Evolutionary conservation across 1,140 invertebrate genomes (phyloP), one percentile per base, ranked within the genome.

Genomic region (Formica exsecta): DNA sequence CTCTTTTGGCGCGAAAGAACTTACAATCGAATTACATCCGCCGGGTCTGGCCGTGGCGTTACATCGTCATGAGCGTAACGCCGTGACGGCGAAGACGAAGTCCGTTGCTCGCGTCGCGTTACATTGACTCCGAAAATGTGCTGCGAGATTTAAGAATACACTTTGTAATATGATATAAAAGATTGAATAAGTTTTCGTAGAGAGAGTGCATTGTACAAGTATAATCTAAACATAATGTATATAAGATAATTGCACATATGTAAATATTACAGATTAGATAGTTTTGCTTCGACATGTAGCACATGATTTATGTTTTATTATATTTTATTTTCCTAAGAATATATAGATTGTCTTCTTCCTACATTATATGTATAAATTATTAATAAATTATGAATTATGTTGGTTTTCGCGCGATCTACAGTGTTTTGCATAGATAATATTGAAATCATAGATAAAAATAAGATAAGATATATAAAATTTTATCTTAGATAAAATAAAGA

Each of bases 1-100:
- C 68, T 80, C 68, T 86, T 74, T 87, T 11, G 77, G 77, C 77
- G 74, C 22, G 70, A 88, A 88, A 70, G 62, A 88, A 89, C 85
- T 88, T 73, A 73, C 79, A 83, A 83, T 83, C 79, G 79, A 83
- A 83, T 83, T 83, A 83, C 68, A 83, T 73, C 68, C 68, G 66
- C 32, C 54, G 79, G n/a, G 38, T 54, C 66, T 81, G 65, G 79
- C 54, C 54, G 38, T 81, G 66, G 66, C 66, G 66, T 81, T 81
- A 81, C 66, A 13, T 81, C 79, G 79, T 81, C 79, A 81, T 54
- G 68, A 32, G 57, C 68, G 68, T 61, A 61, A 83, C 38, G 11
- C 38, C 13, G 25, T 73, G 54, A 81, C 65, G 65, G 9, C 54
- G 61, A 71, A 41, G 65, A 71, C 77, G 48, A 57, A 71, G 79